A percentile compares a stretch with the other conserved stretches of the same genome.
Evolutionary conservation across 2,113 vertebrate species (phyloP).

Genomic region (Coryphaenoides rupestris): DNA sequence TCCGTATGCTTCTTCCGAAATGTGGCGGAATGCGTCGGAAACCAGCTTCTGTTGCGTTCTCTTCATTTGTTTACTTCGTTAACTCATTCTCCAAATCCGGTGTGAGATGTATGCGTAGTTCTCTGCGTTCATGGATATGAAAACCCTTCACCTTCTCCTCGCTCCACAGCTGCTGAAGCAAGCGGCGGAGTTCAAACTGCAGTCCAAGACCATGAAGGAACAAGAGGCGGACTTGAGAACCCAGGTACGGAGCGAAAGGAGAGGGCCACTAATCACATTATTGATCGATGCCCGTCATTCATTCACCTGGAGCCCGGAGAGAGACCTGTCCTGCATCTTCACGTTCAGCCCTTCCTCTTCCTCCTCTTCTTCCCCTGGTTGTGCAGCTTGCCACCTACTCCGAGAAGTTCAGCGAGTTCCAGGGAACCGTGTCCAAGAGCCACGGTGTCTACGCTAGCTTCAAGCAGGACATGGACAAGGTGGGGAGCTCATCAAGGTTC

Average conservation of each 20-base stretch:
- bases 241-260: conserved; percentile 77
- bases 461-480: conserved; percentile 98
- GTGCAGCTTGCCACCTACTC: conserved; percentile 89
- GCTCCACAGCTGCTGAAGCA: conserved; percentile 84
- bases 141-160: too few species aligned
- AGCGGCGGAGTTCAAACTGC: conserved; percentile 84
- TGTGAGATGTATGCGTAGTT: too few species aligned
- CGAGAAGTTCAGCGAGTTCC: conserved; percentile 96
- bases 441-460: conserved; percentile 91
- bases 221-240: conserved; percentile 85
- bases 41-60: too few species aligned
- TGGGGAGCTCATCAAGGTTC: conserved; percentile 58
- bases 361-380: background rate
- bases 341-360: background rate
- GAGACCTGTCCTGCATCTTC: too few species aligned
- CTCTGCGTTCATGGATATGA: too few species aligned
- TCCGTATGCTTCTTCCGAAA: too few species aligned
- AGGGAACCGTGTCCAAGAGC: conserved; percentile 91
- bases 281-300: background rate
- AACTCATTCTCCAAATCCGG: too few species aligned
- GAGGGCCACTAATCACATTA: too few species aligned
- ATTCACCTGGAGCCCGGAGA: background rate
- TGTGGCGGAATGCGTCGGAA: too few species aligned
- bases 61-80: too few species aligned
- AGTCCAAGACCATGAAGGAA: conserved; percentile 86